Conservation (phyloP, 2,888 invertebrate genomes). For the Noctua comes region DNA sequence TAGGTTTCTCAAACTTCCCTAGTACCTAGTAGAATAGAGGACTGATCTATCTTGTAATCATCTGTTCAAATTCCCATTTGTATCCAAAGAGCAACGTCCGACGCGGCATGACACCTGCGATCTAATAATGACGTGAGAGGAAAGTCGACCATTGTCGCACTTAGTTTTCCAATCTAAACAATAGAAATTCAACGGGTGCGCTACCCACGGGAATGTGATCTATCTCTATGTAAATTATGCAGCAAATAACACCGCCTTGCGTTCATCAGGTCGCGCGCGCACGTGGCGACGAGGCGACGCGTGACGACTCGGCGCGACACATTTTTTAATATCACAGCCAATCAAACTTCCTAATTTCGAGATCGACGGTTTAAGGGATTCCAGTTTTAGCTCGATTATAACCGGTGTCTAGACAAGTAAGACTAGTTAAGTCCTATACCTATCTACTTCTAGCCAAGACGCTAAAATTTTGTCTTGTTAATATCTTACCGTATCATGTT, state of each 20-base stretch:
- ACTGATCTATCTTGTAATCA: background rate
- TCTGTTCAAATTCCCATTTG: slow-evolving; percentile 25
- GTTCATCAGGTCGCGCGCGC: slow-evolving; percentile 82
- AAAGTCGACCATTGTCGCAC: slow-evolving; percentile 85
- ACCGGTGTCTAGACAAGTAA: slow-evolving; percentile 35
- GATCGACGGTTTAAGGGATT: slow-evolving; percentile 66
- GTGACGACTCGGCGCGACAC: slow-evolving; percentile 65
- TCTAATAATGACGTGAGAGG: slow-evolving; percentile 86
- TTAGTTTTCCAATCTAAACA: slow-evolving; percentile 91
- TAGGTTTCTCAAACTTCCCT: background rate
- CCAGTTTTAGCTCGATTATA: slow-evolving; percentile 62
- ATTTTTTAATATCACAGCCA: slow-evolving; percentile 70
- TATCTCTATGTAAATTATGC: slow-evolving; percentile 90
- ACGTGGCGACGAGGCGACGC: slow-evolving; percentile 73
- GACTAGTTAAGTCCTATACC: slow-evolving; percentile 14
- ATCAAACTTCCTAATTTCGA: slow-evolving; percentile 65
- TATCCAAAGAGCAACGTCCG: slow-evolving; percentile 48
- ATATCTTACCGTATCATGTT: background rate
- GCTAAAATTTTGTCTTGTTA: slow-evolving; percentile 20
- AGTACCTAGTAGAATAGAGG: background rate
- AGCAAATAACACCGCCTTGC: slow-evolving; percentile 87
- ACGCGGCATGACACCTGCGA: slow-evolving; percentile 76
- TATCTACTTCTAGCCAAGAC: background rate
- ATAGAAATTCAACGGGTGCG: slow-evolving; percentile 90
- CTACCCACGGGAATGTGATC: slow-evolving; percentile 87